Percentiles rank a stretch among this genome's conserved stretches.
These are phyloP conservation scores for Cactoblastis cactorum DNA, from an alignment of 2,888 invertebrate species.

Conservation along the genomic window DNA sequence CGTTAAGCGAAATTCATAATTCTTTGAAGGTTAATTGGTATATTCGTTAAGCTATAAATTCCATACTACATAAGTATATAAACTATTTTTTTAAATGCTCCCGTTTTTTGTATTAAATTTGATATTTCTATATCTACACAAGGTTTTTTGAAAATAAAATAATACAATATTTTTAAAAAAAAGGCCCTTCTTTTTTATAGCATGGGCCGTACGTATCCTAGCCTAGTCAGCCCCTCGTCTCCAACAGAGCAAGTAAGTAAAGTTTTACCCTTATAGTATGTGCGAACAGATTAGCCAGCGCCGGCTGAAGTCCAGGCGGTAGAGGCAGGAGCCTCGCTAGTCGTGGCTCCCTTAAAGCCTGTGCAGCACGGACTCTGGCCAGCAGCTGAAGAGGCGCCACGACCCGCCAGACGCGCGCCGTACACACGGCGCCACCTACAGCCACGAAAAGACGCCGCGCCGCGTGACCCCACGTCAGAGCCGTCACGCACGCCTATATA, in stretches of 20 bases:
- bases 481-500: constrained; percentile 93
- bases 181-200: too few relatives aligned
- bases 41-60: not conserved
- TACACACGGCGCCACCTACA: constrained; percentile 91
- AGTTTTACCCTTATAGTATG: constrained; percentile 94
- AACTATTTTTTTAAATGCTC: not conserved
- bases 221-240: not conserved
- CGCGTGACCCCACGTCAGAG: constrained; percentile 99
- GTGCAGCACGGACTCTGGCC: constrained; percentile 89
- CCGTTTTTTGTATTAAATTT: not conserved
- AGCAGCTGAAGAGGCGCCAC: constrained; percentile 95
- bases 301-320: constrained; percentile 91
- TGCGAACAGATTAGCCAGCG: constrained; percentile 91
- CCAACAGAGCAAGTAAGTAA: not conserved
- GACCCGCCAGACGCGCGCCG: constrained; percentile 94
- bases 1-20: not conserved
- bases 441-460: constrained; percentile 94
- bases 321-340: constrained; percentile 89
- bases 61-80: too few relatives aligned
- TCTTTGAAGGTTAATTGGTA: not conserved
- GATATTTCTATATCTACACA: too few relatives aligned
- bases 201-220: too few relatives aligned
- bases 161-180: too few relatives aligned
- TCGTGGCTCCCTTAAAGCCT: constrained; percentile 85
- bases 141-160: too few relatives aligned